Percentiles rank a stretch among this genome's conserved stretches.
phyloP scores from a whole-genome alignment of 2,797 vertebrate genomes.

The Melanotaenia pygmaea region DNA sequence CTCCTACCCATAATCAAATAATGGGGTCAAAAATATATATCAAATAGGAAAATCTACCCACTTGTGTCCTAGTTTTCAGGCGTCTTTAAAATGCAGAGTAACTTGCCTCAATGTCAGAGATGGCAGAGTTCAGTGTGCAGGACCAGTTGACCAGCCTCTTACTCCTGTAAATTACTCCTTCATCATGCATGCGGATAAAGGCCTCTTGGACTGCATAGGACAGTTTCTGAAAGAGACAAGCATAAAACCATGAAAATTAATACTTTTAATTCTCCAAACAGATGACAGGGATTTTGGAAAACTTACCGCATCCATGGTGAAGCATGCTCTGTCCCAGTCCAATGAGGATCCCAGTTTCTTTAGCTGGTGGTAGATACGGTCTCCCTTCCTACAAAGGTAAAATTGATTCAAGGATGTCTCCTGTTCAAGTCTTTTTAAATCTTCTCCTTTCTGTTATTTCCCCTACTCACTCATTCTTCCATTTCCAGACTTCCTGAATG shows the following conservation, averaged over 20 bases:
- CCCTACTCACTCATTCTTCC: slow-evolving; percentile 91
- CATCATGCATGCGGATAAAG: slow-evolving; percentile 90
- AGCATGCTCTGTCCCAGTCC: slow-evolving; percentile 94
- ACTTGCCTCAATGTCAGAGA: slow-evolving; percentile 89
- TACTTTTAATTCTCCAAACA: background rate
- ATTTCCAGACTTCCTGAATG: slow-evolving; percentile 91
- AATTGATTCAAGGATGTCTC: background rate
- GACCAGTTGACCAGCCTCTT: slow-evolving; percentile 96
- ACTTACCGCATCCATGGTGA: slow-evolving; percentile 92
- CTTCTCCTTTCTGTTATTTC: background rate
- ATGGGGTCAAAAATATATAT: background rate
- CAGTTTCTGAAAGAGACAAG: slow-evolving; percentile 84
- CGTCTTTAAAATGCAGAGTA: background rate
- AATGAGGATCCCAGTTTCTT: slow-evolving; percentile 91
- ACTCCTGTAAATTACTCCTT: slow-evolving; percentile 92
- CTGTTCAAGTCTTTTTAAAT: background rate
- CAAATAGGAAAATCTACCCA: background rate
- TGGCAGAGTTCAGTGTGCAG: slow-evolving; percentile 92
- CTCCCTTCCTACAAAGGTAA: slow-evolving; percentile 86
- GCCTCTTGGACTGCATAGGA: slow-evolving; percentile 90
- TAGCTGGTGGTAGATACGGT: slow-evolving; percentile 94
- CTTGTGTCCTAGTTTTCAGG: too few species aligned
- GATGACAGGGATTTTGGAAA: background rate
- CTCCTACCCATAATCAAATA: background rate
- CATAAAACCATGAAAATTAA: background rate